phyloP scores from a whole-genome alignment of 1,140 invertebrate species.

The Cryptotermes secundus region DNA sequence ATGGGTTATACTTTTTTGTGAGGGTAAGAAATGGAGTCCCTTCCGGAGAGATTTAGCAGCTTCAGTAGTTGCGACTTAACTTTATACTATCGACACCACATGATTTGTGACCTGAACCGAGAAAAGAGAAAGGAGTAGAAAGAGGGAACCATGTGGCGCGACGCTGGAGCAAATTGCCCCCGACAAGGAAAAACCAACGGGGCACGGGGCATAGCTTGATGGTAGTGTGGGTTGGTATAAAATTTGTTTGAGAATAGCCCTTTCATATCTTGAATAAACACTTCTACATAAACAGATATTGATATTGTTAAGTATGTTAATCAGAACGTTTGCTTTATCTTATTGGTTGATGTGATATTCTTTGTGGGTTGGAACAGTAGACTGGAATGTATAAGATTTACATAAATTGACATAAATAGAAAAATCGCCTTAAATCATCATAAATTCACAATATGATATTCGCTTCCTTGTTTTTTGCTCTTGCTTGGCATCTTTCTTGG shows the following conservation, averaged over 20 bases:
- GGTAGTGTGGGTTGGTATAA: neutral
- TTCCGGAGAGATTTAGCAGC: neutral
- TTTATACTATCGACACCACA: neutral
- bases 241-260: neutral
- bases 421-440: too few relatives aligned
- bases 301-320: too few relatives aligned
- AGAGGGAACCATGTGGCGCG: neutral
- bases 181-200: neutral
- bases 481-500: too few relatives aligned
- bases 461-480: too few relatives aligned
- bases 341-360: too few relatives aligned
- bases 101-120: constrained; percentile 1
- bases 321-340: too few relatives aligned
- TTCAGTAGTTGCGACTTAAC: constrained; percentile 2
- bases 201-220: neutral
- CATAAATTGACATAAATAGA: too few relatives aligned
- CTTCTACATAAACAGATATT: too few relatives aligned
- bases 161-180: neutral
- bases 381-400: too few relatives aligned
- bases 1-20: neutral
- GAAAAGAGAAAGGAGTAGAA: neutral
- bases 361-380: too few relatives aligned
- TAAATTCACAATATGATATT: too few relatives aligned
- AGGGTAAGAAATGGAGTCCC: neutral
- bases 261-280: neutral